A percentile compares a stretch with the other conserved stretches of the same genome.
These are phyloP conservation scores for Tetragonula carbonaria DNA, from an alignment of 2,888 invertebrate genomes.

Conservation along the genomic window DNA sequence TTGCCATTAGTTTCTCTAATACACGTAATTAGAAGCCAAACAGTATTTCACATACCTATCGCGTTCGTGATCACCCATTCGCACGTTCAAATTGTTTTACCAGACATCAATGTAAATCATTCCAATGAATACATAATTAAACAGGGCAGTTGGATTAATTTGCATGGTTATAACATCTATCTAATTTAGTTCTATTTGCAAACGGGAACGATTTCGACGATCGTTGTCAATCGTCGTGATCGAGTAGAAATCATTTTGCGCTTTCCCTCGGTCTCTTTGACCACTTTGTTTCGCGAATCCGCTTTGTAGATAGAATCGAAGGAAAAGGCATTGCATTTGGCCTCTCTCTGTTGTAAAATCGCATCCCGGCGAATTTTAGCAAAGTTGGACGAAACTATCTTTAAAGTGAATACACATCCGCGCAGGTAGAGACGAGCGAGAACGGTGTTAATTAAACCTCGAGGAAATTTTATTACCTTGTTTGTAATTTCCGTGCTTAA, in stretches of 20 bases:
- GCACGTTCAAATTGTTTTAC: neutral
- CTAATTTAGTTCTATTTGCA: neutral
- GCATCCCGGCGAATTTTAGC: neutral
- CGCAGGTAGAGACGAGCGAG: accelerated
- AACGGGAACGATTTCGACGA: neutral
- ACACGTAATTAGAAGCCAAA: neutral
- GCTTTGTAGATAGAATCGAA: neutral
- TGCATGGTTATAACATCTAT: slow-evolving; percentile 19
- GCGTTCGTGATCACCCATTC: neutral
- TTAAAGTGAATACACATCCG: neutral
- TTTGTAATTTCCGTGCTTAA: neutral
- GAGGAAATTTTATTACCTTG: neutral
- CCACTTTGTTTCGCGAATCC: neutral
- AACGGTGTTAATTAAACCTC: neutral
- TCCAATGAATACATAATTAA: neutral
- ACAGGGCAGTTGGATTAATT: slow-evolving; percentile 5
- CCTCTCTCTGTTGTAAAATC: neutral
- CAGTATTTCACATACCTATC: neutral
- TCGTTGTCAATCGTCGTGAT: neutral
- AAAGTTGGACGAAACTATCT: slow-evolving; percentile 3
- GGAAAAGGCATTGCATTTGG: neutral
- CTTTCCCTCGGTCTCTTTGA: too few species aligned
- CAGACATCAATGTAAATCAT: slow-evolving; percentile 7
- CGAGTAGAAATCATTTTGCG: too few species aligned
- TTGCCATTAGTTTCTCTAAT: neutral